Conservation (phyloP, 2,888 invertebrate species). For the Parnassius glacialis region DNA sequence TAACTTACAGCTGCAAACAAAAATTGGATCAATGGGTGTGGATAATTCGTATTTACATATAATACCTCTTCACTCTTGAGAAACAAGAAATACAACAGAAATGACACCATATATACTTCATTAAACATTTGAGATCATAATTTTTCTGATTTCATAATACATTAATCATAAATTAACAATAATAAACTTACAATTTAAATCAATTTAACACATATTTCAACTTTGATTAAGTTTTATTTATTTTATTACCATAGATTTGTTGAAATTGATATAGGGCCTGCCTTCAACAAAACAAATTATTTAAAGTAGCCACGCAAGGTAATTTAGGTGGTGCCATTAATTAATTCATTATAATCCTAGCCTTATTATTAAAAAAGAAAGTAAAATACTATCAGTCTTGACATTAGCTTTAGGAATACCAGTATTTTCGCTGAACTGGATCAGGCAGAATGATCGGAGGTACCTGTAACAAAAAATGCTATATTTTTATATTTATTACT, state of each 20-base stretch:
- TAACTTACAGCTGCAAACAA: constrained; percentile 6
- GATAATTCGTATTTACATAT: constrained; percentile 1
- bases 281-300: background rate
- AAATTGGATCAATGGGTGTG: constrained; percentile 8
- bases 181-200: constrained; percentile 11
- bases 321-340: constrained; percentile 25
- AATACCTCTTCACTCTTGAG: constrained; percentile 14
- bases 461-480: constrained; percentile 52
- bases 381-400: constrained; percentile 74
- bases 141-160: constrained; percentile 19
- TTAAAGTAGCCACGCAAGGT: constrained; percentile 7
- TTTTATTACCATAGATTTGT: background rate
- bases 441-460: constrained; percentile 26
- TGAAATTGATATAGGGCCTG: constrained; percentile 5
- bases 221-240: background rate
- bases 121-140: constrained; percentile 27
- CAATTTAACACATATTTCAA: constrained; percentile 2
- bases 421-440: constrained; percentile 41
- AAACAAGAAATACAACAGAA: constrained; percentile 8
- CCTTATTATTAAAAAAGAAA: constrained; percentile 47
- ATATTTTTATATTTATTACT: background rate
- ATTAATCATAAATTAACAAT: constrained; percentile 3
- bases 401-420: constrained; percentile 52
- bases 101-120: constrained; percentile 14
- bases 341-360: constrained; percentile 37